Conservation (phyloP, 2,113 vertebrate genomes). For the Hippolais icterina region DNA sequence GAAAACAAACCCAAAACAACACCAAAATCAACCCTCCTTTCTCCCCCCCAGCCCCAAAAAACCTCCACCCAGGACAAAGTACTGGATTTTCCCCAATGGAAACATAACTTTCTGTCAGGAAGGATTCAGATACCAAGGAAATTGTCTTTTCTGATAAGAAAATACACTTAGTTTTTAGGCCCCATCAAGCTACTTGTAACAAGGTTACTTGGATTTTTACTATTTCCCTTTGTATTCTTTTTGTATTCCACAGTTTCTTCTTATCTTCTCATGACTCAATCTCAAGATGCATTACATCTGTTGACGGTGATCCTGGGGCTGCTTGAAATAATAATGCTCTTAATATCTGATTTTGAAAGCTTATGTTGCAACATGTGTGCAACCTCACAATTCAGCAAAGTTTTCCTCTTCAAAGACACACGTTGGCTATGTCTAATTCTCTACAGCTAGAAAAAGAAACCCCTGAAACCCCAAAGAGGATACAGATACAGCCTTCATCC, state of each 20-base stretch:
- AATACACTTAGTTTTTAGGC: neutral
- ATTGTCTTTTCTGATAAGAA: neutral
- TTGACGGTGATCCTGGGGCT: neutral
- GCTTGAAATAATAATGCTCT: neutral
- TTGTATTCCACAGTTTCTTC: neutral
- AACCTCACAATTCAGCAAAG: neutral
- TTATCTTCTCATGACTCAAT: neutral
- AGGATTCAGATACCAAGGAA: neutral
- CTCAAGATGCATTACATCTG: neutral
- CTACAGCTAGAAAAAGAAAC: neutral
- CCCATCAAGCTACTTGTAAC: neutral
- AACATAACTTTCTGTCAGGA: neutral
- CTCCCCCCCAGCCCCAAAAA: neutral
- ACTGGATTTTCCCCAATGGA: neutral
- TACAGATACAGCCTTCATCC: neutral
- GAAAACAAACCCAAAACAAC: neutral
- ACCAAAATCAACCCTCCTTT: neutral
- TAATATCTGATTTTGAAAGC: neutral
- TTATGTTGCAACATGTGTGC: neutral
- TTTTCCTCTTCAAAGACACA: neutral
- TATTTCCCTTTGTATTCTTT: neutral
- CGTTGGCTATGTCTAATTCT: neutral
- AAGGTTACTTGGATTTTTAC: neutral
- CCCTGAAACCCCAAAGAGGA: neutral
- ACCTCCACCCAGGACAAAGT: rapidly evolving